Evolutionary conservation across 2,888 invertebrate species (phyloP), one percentile per base, ranked within the genome.

Genomic region (Erannis defoliaria): DNA sequence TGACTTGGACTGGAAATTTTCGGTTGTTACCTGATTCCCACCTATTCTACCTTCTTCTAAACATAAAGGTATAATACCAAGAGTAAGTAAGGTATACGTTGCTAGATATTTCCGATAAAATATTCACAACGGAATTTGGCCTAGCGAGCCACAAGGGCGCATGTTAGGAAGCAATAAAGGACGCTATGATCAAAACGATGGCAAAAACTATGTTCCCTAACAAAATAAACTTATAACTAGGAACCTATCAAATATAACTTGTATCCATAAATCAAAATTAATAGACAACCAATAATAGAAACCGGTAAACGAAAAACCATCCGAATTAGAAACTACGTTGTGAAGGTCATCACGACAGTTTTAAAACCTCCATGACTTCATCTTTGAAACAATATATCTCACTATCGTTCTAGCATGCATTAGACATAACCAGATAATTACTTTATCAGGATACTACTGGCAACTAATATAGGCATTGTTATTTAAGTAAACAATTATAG

Each of bases 281-380:
- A 42, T 42, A 16, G 37, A 35, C 35, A 29, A 10, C 43, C 53
- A 53, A 45, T 33, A 49, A n/a, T n/a, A n/a, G n/a, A n/a, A n/a
- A 60, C 60, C 49, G 60, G 60, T 60, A 46, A 16, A 31, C 21
- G 8, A 14, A 42, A 48, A 42, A 60, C 26, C 10, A 12, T 49
- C 43, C 21, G 18, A 54, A 19, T 26, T 33, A 54, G 54, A 29
- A 33, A 29, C 35, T 55, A 54, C 14, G 18, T 38, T 37, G 19
- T 38, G 55, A 60, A 60, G 60, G 60, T 60, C 55, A n/a, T 37
- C 18, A 42, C 23, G 45, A 45, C 48, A 23, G 38, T 29, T 43
- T 26, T 26, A 43, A 57, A 40, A 37, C 23, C 19, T 21, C 54
- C 35, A 50, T 49, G 55, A 54, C 38, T 48, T 46, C 51, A 48